Base-by-base conservation (phyloP, 1,140 invertebrate species). In the Orius insidiosus region DNA sequence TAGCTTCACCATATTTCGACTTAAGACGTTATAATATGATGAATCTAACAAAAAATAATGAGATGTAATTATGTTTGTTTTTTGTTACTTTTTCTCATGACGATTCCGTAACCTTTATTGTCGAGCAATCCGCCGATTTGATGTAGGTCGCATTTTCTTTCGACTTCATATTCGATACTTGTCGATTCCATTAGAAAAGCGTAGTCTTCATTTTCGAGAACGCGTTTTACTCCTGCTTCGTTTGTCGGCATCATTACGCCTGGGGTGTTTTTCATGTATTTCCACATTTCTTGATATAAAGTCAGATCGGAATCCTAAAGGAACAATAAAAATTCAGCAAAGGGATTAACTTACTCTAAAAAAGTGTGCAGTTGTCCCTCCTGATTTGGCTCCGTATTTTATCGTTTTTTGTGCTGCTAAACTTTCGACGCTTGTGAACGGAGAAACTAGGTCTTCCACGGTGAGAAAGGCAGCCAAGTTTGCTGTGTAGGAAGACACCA, bases 401-500 rank as follows among this genome's bases (percentile, higher is more conserved):
- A 97, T 87, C 46, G 68, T 65, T 59, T 75, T 72, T 62, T 80
- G 81, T 51, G 75, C 69, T 3, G 81, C 80, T n/a, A 98, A 66
- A 54, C 93, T 87, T 51, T 88, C 74, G 1, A 85, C 80, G 55
- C 73, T 74, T 58, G 80, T 74, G 45, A 97, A 94, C 1, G 83
- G 74, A 10, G 78, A 75, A 13, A 76, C 72, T 52, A 82, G 68
- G 1, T 78, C 76, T 62, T 92, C 87, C n/a, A 90, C 79, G 1
- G 90, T 94, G 13, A 98, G 67, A 62, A 95, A 94, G 41, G 93
- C 89, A 44, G 94, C 93, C 48, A 96, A 71, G 67, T 97, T 96
- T 5, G 93, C 93, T 0, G 92, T 97, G 63, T 97, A 97, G 0
- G 87, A 93, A 31, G 87, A 88, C 6, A 93, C 89, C 62, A 96